A percentile compares a stretch with the other conserved stretches of the same genome.
These are phyloP conservation scores for Diprion similis DNA, from an alignment of 1,140 invertebrate species.

Conservation along the genomic window DNA sequence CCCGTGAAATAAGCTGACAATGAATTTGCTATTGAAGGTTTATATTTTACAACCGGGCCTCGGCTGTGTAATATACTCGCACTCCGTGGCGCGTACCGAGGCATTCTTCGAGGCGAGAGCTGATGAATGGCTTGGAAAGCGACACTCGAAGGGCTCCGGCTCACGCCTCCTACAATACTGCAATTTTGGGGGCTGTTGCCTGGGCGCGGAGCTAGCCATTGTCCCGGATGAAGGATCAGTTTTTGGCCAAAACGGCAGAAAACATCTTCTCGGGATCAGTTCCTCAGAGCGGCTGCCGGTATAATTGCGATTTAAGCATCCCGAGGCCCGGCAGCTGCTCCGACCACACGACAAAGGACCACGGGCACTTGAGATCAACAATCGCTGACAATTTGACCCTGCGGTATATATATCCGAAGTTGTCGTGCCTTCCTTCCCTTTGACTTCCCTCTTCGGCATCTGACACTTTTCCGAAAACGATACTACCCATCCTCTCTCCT, in stretches of 20 bases:
- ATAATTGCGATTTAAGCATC: constrained; percentile 54
- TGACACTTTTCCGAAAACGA: no score
- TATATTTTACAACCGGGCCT: constrained; percentile 39
- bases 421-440: not conserved
- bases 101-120: constrained; percentile 35
- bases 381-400: constrained; percentile 43
- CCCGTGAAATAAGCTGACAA: constrained; percentile 18
- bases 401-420: not conserved
- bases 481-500: no score
- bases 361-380: constrained; percentile 44
- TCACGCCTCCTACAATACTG: constrained; percentile 40
- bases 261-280: constrained; percentile 25
- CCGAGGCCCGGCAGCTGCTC: constrained; percentile 33
- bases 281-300: constrained; percentile 21
- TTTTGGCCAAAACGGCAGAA: constrained; percentile 43
- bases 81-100: not conserved
- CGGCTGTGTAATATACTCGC: constrained; percentile 12
- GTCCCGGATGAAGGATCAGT: constrained; percentile 38
- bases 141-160: constrained; percentile 31
- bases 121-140: constrained; percentile 46
- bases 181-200: constrained; percentile 17
- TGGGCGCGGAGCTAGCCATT: constrained; percentile 32
- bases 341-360: constrained; percentile 34
- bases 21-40: constrained; percentile 12
- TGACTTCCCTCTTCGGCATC: no score